A percentile compares a stretch with the other conserved stretches of the same genome.
Evolutionary conservation across 2,888 invertebrate species (phyloP).

Genomic region (Pammene aurita): DNA sequence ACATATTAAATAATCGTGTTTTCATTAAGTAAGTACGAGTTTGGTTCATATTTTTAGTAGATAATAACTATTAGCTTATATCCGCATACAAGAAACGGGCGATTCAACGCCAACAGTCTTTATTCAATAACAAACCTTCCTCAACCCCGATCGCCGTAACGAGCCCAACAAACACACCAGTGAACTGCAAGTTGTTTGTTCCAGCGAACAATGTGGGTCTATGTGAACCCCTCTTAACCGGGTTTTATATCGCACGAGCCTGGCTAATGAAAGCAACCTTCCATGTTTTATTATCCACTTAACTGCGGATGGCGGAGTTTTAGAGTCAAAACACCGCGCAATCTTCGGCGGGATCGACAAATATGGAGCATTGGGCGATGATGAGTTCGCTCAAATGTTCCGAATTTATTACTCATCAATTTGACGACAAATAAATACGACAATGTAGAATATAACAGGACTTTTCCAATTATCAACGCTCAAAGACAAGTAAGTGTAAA

Average conservation of each 20-base stretch:
- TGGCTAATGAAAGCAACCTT: slow-evolving; percentile 74
- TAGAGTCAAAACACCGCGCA: slow-evolving; percentile 47
- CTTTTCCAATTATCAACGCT: not conserved
- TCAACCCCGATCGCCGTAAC: slow-evolving; percentile 7
- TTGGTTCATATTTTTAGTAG: too few relatives aligned
- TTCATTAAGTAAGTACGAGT: too few relatives aligned
- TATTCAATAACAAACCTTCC: not conserved
- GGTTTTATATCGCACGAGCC: slow-evolving; percentile 63
- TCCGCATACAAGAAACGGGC: too few relatives aligned
- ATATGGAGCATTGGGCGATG: slow-evolving; percentile 41
- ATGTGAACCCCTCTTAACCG: slow-evolving; percentile 54
- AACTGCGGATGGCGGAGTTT: slow-evolving; percentile 57
- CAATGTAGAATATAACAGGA: not conserved
- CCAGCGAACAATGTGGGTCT: slow-evolving; percentile 26
- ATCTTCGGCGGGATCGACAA: slow-evolving; percentile 51
- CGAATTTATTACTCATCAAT: slow-evolving; percentile 21
- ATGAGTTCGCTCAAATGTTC: slow-evolving; percentile 24
- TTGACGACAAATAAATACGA: slow-evolving; percentile 5
- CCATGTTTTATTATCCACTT: slow-evolving; percentile 74
- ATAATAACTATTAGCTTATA: too few relatives aligned
- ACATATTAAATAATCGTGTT: too few relatives aligned
- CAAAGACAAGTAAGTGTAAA: not conserved
- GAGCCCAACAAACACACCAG: slow-evolving; percentile 20
- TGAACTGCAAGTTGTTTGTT: slow-evolving; percentile 31
- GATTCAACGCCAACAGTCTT: too few relatives aligned